Conservation (phyloP, 2,113 vertebrate genomes). For the Hydropotes inermis region DNA sequence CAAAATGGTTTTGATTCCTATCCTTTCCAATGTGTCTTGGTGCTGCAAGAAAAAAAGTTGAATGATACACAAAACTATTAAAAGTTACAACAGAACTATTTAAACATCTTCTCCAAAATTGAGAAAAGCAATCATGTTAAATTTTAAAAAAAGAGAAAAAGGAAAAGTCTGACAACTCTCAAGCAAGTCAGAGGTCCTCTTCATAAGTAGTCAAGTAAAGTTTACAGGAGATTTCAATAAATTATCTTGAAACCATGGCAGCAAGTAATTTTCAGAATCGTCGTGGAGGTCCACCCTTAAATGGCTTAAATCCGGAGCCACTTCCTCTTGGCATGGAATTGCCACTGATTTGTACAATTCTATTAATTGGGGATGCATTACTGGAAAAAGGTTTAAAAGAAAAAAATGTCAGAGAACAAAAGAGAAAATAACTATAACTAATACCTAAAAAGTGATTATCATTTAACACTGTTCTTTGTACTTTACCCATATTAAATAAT, state of each 20-base stretch:
- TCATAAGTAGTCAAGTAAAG: slow-evolving; percentile 76
- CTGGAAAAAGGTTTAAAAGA: slow-evolving; percentile 80
- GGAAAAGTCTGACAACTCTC: slow-evolving; percentile 75
- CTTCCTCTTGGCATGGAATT: slow-evolving; percentile 91
- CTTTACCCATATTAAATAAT: background rate
- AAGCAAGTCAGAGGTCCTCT: slow-evolving; percentile 80
- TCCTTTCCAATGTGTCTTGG: slow-evolving; percentile 68
- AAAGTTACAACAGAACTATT: slow-evolving; percentile 85
- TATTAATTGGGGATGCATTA: slow-evolving; percentile 93
- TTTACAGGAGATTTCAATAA: slow-evolving; percentile 86
- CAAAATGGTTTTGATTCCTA: slow-evolving; percentile 75
- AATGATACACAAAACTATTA: slow-evolving; percentile 83
- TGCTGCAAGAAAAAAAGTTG: slow-evolving; percentile 78
- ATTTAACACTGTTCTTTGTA: background rate
- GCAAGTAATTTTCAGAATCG: slow-evolving; percentile 86
- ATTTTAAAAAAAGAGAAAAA: slow-evolving; percentile 82
- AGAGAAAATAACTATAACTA: background rate
- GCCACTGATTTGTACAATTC: slow-evolving; percentile 96
- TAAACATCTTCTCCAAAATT: slow-evolving; percentile 86
- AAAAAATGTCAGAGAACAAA: slow-evolving; percentile 37
- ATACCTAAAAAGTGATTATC: background rate
- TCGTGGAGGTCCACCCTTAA: slow-evolving; percentile 91
- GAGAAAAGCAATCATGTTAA: slow-evolving; percentile 85
- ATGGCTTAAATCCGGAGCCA: slow-evolving; percentile 94
- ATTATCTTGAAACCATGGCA: slow-evolving; percentile 81